Conservation (phyloP, 2,888 invertebrate species). For the Coenonympha glycerion region DNA sequence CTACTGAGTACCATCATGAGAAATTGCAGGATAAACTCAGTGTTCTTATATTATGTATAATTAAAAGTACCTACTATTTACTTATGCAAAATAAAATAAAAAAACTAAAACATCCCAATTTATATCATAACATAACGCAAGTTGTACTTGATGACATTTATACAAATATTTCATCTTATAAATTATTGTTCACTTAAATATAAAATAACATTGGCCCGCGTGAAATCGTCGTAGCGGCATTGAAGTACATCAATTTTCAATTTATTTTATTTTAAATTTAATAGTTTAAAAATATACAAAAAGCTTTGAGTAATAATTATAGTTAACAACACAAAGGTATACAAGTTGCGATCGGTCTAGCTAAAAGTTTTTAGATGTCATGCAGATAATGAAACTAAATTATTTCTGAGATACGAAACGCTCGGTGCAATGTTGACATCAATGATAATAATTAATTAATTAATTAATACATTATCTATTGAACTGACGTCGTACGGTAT, state of each 20-base stretch:
- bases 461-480: too few species aligned
- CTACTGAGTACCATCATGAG: constrained; percentile 8
- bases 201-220: constrained; percentile 36
- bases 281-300: constrained; percentile 1
- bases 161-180: constrained; percentile 18
- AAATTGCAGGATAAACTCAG: neutral
- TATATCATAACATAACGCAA: constrained; percentile 12
- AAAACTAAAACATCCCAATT: constrained; percentile 15
- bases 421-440: too few species aligned
- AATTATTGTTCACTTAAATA: constrained; percentile 26
- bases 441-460: too few species aligned
- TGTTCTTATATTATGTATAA: constrained; percentile 2
- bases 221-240: constrained; percentile 30
- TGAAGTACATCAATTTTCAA: constrained; percentile 16
- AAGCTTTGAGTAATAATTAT: too few species aligned
- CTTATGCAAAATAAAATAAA: neutral
- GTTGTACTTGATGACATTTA: constrained; percentile 19
- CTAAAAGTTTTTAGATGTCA: too few species aligned
- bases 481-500: too few species aligned
- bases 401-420: too few species aligned
- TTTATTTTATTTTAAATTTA: neutral
- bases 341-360: too few species aligned
- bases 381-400: too few species aligned
- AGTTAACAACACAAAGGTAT: too few species aligned
- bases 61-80: constrained; percentile 1